A percentile compares a stretch with the other conserved stretches of the same genome.
These are phyloP conservation scores for Arothron firmamentum DNA, from an alignment of 2,113 vertebrate genomes.

Conservation along the genomic window DNA sequence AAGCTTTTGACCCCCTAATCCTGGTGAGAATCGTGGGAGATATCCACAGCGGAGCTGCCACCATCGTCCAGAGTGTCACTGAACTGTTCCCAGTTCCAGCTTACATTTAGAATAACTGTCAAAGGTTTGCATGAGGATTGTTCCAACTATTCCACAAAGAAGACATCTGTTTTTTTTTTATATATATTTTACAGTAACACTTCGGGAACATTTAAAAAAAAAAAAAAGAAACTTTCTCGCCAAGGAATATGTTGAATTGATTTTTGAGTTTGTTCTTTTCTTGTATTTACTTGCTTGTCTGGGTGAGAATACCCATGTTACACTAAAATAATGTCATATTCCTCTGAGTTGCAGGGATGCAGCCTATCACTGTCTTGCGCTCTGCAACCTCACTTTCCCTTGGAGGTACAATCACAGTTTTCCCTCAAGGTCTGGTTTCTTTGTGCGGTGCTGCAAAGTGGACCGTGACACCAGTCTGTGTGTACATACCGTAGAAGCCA, in stretches of 20 bases:
- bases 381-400: slow-evolving; percentile 22
- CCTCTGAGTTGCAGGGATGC: slow-evolving; percentile 37
- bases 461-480: slow-evolving; percentile 43
- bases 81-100: neutral
- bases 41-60: neutral
- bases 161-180: neutral
- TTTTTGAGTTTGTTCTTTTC: slow-evolving; percentile 35
- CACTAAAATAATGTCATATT: slow-evolving; percentile 24
- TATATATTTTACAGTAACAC: slow-evolving; percentile 7
- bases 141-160: no score
- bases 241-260: slow-evolving; percentile 40
- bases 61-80: neutral
- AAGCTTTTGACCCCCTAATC: neutral
- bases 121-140: neutral
- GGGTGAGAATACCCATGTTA: slow-evolving; percentile 29
- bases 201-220: slow-evolving; percentile 37
- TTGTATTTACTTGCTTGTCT: slow-evolving; percentile 59
- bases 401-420: slow-evolving; percentile 53
- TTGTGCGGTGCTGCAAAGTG: slow-evolving; percentile 42
- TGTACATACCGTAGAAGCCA: slow-evolving; percentile 74
- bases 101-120: neutral
- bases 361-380: slow-evolving; percentile 33
- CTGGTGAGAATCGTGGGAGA: neutral
- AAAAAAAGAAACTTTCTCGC: slow-evolving; percentile 34
- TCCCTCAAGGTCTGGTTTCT: slow-evolving; percentile 24